These are phyloP conservation scores for Notoglanidium macrostoma DNA, from an alignment of 2,797 vertebrate species.

Conservation along the genomic window DNA sequence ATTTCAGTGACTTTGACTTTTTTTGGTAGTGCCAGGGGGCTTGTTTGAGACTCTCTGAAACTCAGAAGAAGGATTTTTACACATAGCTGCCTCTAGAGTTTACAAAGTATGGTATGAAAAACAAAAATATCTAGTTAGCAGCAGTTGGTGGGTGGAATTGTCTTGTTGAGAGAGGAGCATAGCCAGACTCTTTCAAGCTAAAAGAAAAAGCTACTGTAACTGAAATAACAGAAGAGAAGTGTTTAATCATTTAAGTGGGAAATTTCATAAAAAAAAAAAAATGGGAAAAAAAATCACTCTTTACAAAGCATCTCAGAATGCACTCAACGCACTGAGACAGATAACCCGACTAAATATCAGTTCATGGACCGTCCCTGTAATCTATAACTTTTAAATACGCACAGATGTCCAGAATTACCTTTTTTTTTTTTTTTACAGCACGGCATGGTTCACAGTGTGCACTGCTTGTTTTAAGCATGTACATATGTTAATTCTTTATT, in stretches of 20 bases:
- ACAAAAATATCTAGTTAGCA: background rate
- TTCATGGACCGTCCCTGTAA: background rate
- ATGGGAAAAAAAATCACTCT: background rate
- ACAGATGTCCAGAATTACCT: background rate
- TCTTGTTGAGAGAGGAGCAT: background rate
- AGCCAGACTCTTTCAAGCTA: background rate
- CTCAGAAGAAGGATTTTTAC: background rate
- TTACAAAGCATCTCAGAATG: constrained; percentile 1
- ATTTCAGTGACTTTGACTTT: background rate
- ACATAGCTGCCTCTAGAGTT: background rate
- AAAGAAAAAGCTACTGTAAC: background rate
- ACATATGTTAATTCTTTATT: background rate
- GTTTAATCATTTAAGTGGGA: background rate
- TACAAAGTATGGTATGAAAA: background rate
- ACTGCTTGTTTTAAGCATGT: background rate
- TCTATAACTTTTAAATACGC: background rate
- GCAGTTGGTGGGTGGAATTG: background rate
- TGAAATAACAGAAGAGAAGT: background rate
- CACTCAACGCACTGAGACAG: background rate
- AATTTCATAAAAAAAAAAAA: background rate
- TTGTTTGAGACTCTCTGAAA: background rate
- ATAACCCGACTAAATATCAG: background rate
- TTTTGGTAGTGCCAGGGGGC: background rate
- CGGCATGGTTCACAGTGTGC: background rate
- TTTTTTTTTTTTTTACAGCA: background rate